Percentiles rank a stretch among this genome's conserved stretches.
phyloP scores from a whole-genome alignment of 2,888 invertebrate genomes.

The Drosophila percnosoma region DNA sequence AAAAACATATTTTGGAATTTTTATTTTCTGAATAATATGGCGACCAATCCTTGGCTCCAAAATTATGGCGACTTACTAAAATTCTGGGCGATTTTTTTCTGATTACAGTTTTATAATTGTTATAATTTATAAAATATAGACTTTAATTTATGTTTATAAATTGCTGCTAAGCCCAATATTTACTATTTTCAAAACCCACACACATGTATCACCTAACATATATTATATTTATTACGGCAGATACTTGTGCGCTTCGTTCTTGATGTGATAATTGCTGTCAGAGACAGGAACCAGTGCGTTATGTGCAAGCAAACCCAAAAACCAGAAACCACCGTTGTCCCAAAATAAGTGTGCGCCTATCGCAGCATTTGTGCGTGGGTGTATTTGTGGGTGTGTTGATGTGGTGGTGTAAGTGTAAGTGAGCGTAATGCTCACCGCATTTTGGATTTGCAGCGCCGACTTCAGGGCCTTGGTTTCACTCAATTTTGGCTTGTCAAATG shows the following conservation, averaged over 20 bases:
- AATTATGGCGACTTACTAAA: background rate
- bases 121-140: no score
- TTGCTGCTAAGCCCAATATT: background rate
- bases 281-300: constrained; percentile 32
- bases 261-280: constrained; percentile 61
- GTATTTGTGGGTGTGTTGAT: background rate
- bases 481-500: constrained; percentile 65
- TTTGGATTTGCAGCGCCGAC: constrained; percentile 28
- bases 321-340: constrained; percentile 58
- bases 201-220: background rate
- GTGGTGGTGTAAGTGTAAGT: constrained; percentile 3
- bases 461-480: constrained; percentile 47
- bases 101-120: background rate
- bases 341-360: constrained; percentile 19
- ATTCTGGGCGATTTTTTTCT: background rate
- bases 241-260: background rate
- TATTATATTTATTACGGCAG: background rate
- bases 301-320: constrained; percentile 15
- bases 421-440: constrained; percentile 46
- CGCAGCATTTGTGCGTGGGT: constrained; percentile 3
- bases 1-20: background rate
- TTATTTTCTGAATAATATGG: background rate
- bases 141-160: no score
- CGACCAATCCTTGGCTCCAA: background rate
- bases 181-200: background rate